These are phyloP conservation scores for Eristalis intricaria DNA, from an alignment of 2,888 invertebrate species.

Conservation along the genomic window DNA sequence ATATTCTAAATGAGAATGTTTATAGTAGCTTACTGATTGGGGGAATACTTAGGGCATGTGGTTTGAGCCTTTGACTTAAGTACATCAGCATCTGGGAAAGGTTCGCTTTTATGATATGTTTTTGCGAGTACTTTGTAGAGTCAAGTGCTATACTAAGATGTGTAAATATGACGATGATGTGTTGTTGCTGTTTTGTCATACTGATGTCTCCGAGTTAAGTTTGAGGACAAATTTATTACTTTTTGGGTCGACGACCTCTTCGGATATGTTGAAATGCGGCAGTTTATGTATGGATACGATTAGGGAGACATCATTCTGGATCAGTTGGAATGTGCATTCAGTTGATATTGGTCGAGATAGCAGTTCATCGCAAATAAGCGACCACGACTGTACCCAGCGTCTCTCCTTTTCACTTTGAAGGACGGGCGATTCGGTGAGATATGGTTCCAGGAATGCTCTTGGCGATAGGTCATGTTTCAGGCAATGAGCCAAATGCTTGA, in stretches of 20 bases:
- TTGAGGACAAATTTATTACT: constrained; percentile 96
- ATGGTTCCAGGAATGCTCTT: constrained; percentile 96
- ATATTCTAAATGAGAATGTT: constrained; percentile 38
- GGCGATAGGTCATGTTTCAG: constrained; percentile 97
- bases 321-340: constrained; percentile 93
- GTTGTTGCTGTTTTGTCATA: constrained; percentile 85
- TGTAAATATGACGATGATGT: constrained; percentile 80
- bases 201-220: constrained; percentile 97
- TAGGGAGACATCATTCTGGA: constrained; percentile 96
- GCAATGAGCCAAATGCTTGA: constrained; percentile 94
- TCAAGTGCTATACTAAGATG: constrained; percentile 76
- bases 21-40: constrained; percentile 46
- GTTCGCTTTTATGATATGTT: constrained; percentile 53
- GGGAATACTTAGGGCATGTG: constrained; percentile 25
- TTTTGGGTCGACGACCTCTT: constrained; percentile 98
- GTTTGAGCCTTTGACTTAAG: constrained; percentile 41
- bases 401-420: constrained; percentile 92
- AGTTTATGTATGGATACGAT: constrained; percentile 92
- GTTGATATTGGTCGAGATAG: constrained; percentile 92
- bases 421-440: constrained; percentile 92
- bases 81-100: constrained; percentile 28
- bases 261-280: constrained; percentile 96
- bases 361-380: constrained; percentile 95
- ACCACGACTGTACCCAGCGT: constrained; percentile 95
- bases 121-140: constrained; percentile 7